Conservation (phyloP, 2,888 invertebrate species). For the Xestia rhomboidea region DNA sequence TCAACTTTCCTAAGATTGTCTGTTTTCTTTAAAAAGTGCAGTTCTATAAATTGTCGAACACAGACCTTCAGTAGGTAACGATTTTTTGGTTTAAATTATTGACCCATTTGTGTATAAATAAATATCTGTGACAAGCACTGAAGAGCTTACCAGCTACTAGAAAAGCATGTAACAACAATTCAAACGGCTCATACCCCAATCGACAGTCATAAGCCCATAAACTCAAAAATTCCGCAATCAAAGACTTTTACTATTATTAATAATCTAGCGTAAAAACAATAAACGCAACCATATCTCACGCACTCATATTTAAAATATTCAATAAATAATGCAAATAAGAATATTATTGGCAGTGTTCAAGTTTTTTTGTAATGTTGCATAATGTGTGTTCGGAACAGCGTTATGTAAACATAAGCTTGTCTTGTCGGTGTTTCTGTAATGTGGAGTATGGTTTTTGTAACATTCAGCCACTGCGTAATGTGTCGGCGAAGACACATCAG, state of each 20-base stretch:
- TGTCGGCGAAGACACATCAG: conserved; percentile 25
- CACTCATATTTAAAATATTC: not conserved
- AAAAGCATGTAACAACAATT: conserved; percentile 1
- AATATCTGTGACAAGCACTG: not conserved
- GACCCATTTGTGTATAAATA: not conserved
- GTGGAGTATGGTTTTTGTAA: conserved; percentile 45
- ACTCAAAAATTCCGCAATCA: not conserved
- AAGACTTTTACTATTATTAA: not conserved
- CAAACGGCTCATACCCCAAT: conserved; percentile 21
- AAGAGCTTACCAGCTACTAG: not conserved
- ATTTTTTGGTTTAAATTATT: not conserved
- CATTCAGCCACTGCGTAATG: conserved; percentile 29
- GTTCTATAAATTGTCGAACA: not conserved
- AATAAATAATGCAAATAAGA: conserved; percentile 21
- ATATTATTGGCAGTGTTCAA: conserved; percentile 3
- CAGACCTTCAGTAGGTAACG: not conserved
- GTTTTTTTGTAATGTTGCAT: conserved; percentile 34
- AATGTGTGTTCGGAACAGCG: conserved; percentile 37
- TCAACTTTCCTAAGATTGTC: not conserved
- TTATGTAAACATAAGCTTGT: conserved; percentile 42
- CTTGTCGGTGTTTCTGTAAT: conserved; percentile 18
- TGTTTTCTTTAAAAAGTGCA: not conserved
- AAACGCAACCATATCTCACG: conserved; percentile 1
- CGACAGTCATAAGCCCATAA: not conserved
- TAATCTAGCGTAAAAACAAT: not conserved